Conservation (phyloP, 2,888 invertebrate genomes). For the Mycalesis mineus region DNA sequence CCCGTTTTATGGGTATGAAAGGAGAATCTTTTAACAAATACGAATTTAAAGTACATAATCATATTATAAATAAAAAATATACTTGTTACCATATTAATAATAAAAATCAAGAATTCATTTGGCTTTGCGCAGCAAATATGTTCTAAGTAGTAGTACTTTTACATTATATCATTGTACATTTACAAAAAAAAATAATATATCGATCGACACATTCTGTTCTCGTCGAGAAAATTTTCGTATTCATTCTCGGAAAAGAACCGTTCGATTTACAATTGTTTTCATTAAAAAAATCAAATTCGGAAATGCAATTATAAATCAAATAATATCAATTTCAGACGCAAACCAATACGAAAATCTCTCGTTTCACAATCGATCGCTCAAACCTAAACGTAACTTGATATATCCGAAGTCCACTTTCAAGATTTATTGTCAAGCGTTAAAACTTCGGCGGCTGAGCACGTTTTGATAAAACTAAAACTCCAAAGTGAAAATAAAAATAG, state of each 20-base stretch:
- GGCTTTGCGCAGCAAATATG: slow-evolving; percentile 3
- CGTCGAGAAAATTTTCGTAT: slow-evolving; percentile 16
- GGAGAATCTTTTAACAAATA: too few species aligned
- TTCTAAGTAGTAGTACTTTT: neutral
- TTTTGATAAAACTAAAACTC: slow-evolving; percentile 12
- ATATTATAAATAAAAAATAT: too few species aligned
- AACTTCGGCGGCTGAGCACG: neutral
- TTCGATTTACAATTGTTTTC: slow-evolving; percentile 10
- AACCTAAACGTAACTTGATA: slow-evolving; percentile 12
- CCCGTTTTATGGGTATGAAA: too few species aligned
- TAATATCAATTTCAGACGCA: neutral
- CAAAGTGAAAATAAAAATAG: slow-evolving; percentile 18
- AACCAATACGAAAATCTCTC: slow-evolving; percentile 4
- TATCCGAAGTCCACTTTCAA: slow-evolving; percentile 28
- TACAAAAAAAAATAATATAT: neutral
- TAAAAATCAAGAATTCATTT: neutral
- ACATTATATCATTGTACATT: neutral
- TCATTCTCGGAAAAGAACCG: neutral
- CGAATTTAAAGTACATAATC: too few species aligned
- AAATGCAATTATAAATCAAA: slow-evolving; percentile 11
- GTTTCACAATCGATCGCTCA: slow-evolving; percentile 5
- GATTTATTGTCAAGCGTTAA: slow-evolving; percentile 34
- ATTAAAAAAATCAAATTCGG: slow-evolving; percentile 1
- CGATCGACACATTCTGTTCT: slow-evolving; percentile 4
- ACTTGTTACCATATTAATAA: too few species aligned